Base-by-base conservation (phyloP, 30 jellyfish, hydroid and myxozoan species). In the Cassiopea xamachana region DNA sequence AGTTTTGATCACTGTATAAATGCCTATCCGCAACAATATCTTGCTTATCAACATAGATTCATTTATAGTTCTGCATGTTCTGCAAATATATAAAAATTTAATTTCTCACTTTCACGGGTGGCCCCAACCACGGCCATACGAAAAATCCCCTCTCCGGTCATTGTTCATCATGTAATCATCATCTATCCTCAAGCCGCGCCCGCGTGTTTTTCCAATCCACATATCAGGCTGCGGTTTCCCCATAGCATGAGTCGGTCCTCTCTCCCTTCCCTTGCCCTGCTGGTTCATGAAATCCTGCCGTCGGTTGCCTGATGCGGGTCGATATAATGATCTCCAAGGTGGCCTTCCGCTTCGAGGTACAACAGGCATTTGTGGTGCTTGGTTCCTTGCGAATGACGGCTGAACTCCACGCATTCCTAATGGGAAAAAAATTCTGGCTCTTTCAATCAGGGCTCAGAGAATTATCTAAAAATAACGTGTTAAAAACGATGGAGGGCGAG, bases 351-450 rank as follows among this genome's bases (percentile, higher is more conserved):
- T 61, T 49, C 90, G 87, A 1, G 95, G 76, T 61, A 75, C 72
- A 87, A 88, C 44, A 2, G 91, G 85, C 92, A 84, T 61, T 47
- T 70, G 86, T 68, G 75, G 82, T 62, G 89, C 81, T 58, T 92
- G 95, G 75, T 97, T 72, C 92, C 98, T 82, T 69, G 92, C 98
- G 80, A 73, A 70, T 18, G 96, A 64, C n/a, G 79, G 77, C 74
- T 89, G 92, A 62, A 79, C 90, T 49, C 91, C 92, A 27, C 85
- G 91, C 85, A 80, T 79, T 73, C 96, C 89, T 92, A 87, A 46
- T 27, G 84, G 44, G 47, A 39, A 69, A 39, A n/a, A n/a, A n/a
- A n/a, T n/a, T n/a, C n/a, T n/a, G n/a, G n/a, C n/a, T n/a, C n/a
- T n/a, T n/a, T n/a, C n/a, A n/a, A n/a, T n/a, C n/a, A n/a, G n/a